Conservation (phyloP, 2,888 invertebrate species). For the Dicyrtoma fusca region DNA sequence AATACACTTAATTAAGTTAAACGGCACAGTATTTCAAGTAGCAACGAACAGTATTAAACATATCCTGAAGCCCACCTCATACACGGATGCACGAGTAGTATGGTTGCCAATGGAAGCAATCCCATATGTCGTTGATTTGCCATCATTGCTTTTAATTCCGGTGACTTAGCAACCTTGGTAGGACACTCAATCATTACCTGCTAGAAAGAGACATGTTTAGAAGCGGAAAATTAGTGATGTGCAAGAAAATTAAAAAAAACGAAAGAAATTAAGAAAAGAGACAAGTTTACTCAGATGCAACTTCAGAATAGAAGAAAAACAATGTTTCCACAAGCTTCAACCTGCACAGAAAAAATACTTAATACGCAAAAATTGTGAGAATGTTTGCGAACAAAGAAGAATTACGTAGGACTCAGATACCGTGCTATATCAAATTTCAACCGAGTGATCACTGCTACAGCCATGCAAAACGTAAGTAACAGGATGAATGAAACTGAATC, state of each 20-base stretch:
- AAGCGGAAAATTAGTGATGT: constrained; percentile 21
- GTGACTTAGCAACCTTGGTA: constrained; percentile 43
- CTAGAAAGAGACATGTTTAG: constrained; percentile 25
- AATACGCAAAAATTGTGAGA: too few species aligned
- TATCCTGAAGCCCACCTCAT: constrained; percentile 43
- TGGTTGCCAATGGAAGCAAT: constrained; percentile 42
- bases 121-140: constrained; percentile 50
- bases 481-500: too few species aligned
- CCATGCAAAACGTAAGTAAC: too few species aligned
- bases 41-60: background rate
- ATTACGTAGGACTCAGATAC: too few species aligned
- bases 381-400: too few species aligned
- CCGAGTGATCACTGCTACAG: too few species aligned
- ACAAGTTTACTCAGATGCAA: background rate
- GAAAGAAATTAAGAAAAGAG: background rate
- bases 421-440: too few species aligned
- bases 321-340: too few species aligned
- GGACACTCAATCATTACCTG: constrained; percentile 47
- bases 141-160: constrained; percentile 41
- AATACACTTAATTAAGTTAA: background rate
- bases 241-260: constrained; percentile 6
- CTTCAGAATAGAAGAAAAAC: background rate
- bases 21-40: background rate
- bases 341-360: too few species aligned
- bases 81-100: constrained; percentile 42